Percentiles rank a stretch among this genome's conserved stretches.
Evolutionary conservation across 2,888 invertebrate genomes (phyloP).

Genomic region (Andrena haemorrhoa): DNA sequence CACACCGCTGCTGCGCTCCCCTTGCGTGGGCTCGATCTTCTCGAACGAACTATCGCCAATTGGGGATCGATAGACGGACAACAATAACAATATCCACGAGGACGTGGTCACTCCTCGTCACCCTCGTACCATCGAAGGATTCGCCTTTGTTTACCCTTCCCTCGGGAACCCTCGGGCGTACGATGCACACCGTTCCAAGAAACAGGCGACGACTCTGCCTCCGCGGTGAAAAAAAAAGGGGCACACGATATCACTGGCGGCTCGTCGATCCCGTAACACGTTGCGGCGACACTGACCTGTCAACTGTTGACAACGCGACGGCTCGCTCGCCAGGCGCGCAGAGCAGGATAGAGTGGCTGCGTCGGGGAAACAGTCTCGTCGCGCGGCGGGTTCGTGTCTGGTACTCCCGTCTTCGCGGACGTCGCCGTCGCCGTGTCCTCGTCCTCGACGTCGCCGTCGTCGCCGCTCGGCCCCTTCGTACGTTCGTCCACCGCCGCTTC

Average conservation of each 20-base stretch:
- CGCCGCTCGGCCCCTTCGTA: conserved; percentile 21
- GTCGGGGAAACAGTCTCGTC: conserved; percentile 32
- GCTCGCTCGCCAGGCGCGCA: conserved; percentile 17
- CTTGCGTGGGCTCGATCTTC: conserved; percentile 12
- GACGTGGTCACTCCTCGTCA: conserved; percentile 12
- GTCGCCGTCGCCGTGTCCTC: conserved; percentile 57
- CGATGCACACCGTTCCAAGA: not conserved
- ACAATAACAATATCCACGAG: conserved; percentile 21
- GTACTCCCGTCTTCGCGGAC: conserved; percentile 55
- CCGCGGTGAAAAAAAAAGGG: not conserved
- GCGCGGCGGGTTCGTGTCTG: conserved; percentile 56
- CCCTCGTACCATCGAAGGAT: not conserved
- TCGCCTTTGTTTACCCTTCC: conserved; percentile 32
- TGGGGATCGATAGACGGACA: conserved; percentile 3
- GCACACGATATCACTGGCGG: not conserved
- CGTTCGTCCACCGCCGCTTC: conserved; percentile 68
- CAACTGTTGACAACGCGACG: conserved; percentile 47
- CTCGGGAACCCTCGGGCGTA: not conserved
- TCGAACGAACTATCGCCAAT: not conserved
- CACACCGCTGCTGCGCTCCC: conserved; percentile 7
- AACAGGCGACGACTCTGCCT: not conserved
- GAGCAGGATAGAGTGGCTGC: not conserved
- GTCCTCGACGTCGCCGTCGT: conserved; percentile 40
- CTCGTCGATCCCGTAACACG: not conserved
- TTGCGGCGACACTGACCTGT: not conserved